phyloP scores from a whole-genome alignment of 2,888 invertebrate species.

The Lamellibrachia columna region DNA sequence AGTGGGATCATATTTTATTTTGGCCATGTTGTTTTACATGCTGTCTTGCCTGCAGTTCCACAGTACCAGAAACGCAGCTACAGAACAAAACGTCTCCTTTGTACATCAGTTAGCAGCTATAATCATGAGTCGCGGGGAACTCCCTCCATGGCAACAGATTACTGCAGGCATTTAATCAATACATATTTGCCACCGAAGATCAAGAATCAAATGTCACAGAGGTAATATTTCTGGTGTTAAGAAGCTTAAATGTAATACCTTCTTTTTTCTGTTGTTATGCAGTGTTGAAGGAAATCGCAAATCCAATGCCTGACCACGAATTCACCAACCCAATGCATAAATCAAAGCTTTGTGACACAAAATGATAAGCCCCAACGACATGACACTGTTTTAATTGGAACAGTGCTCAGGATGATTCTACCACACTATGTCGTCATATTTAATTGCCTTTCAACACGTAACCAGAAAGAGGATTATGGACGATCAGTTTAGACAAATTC shows the following conservation, averaged over 20 bases:
- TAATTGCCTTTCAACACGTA: neutral
- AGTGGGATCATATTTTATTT: neutral
- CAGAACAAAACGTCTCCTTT: neutral
- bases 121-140: neutral
- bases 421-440: neutral
- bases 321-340: neutral
- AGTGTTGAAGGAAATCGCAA: neutral
- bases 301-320: neutral
- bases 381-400: neutral
- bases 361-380: neutral
- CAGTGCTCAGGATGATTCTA: neutral
- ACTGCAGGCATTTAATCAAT: neutral
- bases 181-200: neutral
- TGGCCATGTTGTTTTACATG: neutral
- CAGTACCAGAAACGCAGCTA: neutral
- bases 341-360: neutral
- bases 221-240: conserved; percentile 16
- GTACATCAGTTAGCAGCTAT: neutral
- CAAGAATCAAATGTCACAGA: neutral
- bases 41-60: neutral
- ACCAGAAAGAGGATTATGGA: no score
- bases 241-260: neutral
- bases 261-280: neutral
- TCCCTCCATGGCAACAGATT: neutral
- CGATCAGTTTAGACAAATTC: no score